Evolutionary conservation across 2,797 vertebrate genomes (phyloP).

Genomic region (Clamator glandarius): DNA sequence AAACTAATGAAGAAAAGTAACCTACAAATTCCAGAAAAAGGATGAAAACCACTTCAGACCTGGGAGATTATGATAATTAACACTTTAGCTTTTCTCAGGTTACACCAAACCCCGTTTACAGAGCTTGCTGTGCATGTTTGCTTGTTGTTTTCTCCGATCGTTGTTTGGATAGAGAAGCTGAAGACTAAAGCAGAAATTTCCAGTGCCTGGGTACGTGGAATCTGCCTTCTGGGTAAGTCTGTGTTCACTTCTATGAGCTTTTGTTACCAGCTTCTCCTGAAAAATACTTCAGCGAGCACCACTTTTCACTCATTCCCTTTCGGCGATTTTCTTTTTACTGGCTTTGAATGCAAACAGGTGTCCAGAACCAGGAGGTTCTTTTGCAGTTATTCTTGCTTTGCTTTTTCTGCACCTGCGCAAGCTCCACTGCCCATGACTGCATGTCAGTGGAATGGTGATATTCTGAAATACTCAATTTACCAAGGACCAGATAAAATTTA

Average conservation of each 20-base stretch:
- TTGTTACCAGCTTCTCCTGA: background rate
- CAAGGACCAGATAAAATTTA: background rate
- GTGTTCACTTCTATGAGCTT: background rate
- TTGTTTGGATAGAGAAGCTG: background rate
- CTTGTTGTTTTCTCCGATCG: accelerated
- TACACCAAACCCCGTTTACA: background rate
- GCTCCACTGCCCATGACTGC: background rate
- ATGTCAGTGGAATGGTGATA: background rate
- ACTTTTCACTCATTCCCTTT: background rate
- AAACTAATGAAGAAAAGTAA: background rate
- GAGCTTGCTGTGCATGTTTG: background rate
- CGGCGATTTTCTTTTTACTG: constrained; percentile 2
- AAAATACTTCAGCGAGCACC: background rate
- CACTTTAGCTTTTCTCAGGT: background rate
- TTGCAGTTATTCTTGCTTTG: background rate
- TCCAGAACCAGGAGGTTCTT: background rate
- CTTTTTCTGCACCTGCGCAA: background rate
- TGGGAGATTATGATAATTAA: background rate
- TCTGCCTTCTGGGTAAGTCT: background rate
- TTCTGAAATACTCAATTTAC: background rate
- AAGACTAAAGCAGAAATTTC: background rate
- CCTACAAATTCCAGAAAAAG: background rate
- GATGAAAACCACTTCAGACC: background rate
- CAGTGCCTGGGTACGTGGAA: background rate
- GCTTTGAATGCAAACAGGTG: constrained; percentile 4